Percentiles rank a stretch among this genome's conserved stretches.
phyloP scores from a whole-genome alignment of 30 jellyfish, hydroid and myxozoan genomes.

The Turritopsis dohrnii region DNA sequence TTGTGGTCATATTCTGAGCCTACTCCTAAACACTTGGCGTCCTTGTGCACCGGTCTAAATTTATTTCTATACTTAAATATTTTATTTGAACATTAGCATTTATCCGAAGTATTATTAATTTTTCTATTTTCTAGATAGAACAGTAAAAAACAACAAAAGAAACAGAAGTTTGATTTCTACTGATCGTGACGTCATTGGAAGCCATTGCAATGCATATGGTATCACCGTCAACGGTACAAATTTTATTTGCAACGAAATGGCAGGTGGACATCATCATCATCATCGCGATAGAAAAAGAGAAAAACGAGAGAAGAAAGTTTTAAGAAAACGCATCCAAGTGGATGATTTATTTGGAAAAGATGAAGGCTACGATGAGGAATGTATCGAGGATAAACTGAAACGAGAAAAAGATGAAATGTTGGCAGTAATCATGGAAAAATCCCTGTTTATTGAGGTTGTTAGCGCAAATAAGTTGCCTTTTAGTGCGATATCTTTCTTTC shows the following conservation, averaged over 20 bases:
- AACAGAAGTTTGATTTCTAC: no score
- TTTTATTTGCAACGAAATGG: background rate
- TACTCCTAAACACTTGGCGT: no score
- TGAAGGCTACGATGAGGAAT: background rate
- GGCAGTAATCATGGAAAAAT: background rate
- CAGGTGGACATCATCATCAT: background rate
- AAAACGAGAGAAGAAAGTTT: background rate
- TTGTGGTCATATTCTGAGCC: no score
- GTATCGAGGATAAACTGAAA: constrained; percentile 6
- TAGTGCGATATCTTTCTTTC: no score
- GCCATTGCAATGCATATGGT: background rate
- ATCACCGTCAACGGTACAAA: background rate
- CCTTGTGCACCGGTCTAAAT: no score
- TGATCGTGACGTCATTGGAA: background rate
- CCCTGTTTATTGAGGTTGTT: background rate
- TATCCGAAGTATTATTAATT: no score
- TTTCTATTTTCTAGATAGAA: no score
- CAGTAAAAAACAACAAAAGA: no score
- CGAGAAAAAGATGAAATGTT: constrained; percentile 14
- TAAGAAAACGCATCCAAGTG: background rate
- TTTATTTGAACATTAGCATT: no score
- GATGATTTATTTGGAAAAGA: background rate
- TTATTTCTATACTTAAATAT: no score
- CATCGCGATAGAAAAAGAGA: background rate
- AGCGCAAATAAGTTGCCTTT: no score